Evolutionary conservation across 2,797 vertebrate species (phyloP).

Genomic region (Sebastes diploproa): DNA sequence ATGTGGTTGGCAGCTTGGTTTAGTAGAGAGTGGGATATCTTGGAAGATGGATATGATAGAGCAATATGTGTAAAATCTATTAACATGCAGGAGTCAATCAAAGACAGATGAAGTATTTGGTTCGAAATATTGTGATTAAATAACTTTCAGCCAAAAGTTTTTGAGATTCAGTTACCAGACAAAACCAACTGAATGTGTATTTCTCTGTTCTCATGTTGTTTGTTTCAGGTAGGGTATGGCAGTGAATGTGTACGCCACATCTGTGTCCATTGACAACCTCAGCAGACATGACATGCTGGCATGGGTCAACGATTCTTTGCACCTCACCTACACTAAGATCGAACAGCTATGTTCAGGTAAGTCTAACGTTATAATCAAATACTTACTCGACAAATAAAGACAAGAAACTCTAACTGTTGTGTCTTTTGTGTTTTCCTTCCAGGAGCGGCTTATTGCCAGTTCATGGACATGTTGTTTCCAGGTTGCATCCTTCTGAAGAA

Average conservation of each 20-base stretch:
- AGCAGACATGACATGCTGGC: conserved; percentile 98
- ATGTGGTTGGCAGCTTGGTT: background rate
- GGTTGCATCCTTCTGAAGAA: conserved; percentile 96
- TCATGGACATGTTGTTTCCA: conserved; percentile 99
- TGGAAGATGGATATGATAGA: background rate
- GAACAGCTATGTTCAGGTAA: conserved; percentile 97
- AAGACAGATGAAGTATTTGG: background rate
- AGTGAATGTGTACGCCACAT: conserved; percentile 97
- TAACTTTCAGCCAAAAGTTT: background rate
- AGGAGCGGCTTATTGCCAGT: conserved; percentile 98
- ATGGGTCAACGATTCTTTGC: conserved; percentile 97
- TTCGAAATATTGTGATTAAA: background rate
- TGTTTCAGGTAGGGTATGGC: conserved; percentile 88
- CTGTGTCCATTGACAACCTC: conserved; percentile 97
- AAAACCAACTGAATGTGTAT: background rate
- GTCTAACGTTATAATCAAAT: background rate
- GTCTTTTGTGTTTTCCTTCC: conserved; percentile 42
- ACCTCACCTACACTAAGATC: conserved; percentile 96
- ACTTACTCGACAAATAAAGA: background rate
- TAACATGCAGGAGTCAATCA: background rate
- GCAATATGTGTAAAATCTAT: background rate
- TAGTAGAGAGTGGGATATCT: background rate
- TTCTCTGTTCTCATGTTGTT: background rate
- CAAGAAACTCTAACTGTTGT: background rate
- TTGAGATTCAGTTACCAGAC: too few relatives aligned